Evolutionary conservation across 2,888 invertebrate species (phyloP).

Genomic region (Cryptophagus acutangulus): DNA sequence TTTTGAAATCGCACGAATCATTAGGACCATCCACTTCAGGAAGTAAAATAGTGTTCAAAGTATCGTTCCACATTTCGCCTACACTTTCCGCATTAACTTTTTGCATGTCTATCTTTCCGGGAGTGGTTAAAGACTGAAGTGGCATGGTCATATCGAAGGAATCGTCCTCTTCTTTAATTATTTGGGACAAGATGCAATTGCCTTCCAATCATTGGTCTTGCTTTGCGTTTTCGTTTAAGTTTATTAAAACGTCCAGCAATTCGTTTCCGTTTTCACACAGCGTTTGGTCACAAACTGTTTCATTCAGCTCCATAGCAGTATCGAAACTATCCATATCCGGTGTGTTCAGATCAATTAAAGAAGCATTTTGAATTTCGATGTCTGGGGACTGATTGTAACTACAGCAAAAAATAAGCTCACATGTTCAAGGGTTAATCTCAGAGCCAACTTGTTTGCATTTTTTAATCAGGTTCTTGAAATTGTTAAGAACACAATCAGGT

Average conservation of each 20-base stretch:
- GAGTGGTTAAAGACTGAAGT: conserved; percentile 30
- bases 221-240: conserved; percentile 29
- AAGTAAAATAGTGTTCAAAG: conserved; percentile 29
- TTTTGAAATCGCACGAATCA: too few relatives aligned
- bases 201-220: conserved; percentile 56
- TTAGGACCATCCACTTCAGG: conserved; percentile 39
- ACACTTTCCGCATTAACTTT: conserved; percentile 20
- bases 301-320: conserved; percentile 17
- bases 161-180: conserved; percentile 32
- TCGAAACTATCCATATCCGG: conserved; percentile 10
- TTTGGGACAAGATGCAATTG: conserved; percentile 64
- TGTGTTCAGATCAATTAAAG: conserved; percentile 37
- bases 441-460: too few relatives aligned
- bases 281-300: conserved; percentile 39
- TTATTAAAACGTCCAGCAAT: conserved; percentile 33
- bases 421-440: too few relatives aligned
- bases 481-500: too few relatives aligned
- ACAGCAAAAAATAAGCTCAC: too few relatives aligned
- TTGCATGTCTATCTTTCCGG: conserved; percentile 23
- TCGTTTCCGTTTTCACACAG: conserved; percentile 49
- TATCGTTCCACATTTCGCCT: too few relatives aligned
- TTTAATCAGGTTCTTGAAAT: too few relatives aligned
- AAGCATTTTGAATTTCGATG: conserved; percentile 54
- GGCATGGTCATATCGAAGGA: conserved; percentile 37
- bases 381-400: too few relatives aligned